Percentiles rank a stretch among this genome's conserved stretches.
Evolutionary conservation across 2,797 vertebrate genomes (phyloP).

Genomic region (Etheostoma nigrum): DNA sequence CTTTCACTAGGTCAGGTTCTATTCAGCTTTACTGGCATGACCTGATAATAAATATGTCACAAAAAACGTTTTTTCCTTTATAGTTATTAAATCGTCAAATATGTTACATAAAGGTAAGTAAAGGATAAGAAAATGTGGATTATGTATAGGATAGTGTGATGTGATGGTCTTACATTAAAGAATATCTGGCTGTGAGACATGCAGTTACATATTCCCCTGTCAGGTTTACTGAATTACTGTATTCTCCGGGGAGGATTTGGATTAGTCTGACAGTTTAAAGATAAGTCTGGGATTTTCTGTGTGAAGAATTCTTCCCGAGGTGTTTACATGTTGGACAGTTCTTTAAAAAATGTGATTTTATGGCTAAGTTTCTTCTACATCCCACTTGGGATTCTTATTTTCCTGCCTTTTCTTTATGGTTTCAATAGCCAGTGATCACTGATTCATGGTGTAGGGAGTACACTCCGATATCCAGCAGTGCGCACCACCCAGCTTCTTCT

Average conservation of each 20-base stretch:
- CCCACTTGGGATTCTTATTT: background rate
- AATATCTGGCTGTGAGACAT: slow-evolving; percentile 37
- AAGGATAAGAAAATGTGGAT: slow-evolving; percentile 24
- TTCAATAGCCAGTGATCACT: slow-evolving; percentile 1
- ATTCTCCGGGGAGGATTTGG: slow-evolving; percentile 61
- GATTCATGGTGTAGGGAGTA: slow-evolving; percentile 83
- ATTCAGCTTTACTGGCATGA: background rate
- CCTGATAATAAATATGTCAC: background rate
- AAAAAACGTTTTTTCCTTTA: background rate
- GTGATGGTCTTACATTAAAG: slow-evolving; percentile 32
- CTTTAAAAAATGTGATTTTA: slow-evolving; percentile 26
- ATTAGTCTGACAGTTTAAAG: slow-evolving; percentile 64
- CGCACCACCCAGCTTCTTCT: slow-evolving; percentile 84
- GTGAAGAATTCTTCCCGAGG: slow-evolving; percentile 42
- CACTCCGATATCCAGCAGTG: slow-evolving; percentile 84
- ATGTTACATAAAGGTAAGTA: background rate
- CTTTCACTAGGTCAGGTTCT: background rate
- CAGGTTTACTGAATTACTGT: slow-evolving; percentile 50
- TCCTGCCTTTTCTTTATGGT: background rate
- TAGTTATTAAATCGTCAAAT: slow-evolving; percentile 2
- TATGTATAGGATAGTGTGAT: slow-evolving; percentile 14
- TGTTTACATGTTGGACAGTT: slow-evolving; percentile 49
- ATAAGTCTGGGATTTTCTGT: slow-evolving; percentile 57
- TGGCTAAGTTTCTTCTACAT: background rate
- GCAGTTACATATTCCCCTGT: slow-evolving; percentile 36